A percentile compares a stretch with the other conserved stretches of the same genome.
phyloP scores from a whole-genome alignment of 1,140 invertebrate genomes.

The Bombus superbus region DNA sequence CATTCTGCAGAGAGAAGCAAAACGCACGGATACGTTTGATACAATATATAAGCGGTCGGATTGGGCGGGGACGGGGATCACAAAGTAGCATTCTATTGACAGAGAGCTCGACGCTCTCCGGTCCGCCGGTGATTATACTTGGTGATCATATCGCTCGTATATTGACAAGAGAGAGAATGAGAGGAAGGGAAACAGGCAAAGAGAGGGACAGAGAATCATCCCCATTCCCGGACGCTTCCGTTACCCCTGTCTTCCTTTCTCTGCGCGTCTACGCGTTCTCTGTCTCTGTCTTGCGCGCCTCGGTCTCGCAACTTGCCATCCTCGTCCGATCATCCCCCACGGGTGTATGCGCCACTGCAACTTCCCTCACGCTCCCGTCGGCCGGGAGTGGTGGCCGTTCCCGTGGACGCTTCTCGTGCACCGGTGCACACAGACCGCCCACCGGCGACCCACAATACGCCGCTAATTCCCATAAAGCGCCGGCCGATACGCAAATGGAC shows the following conservation, averaged over 20 bases:
- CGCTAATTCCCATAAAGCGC: constrained; percentile 81
- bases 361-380: constrained; percentile 31
- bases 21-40: constrained; percentile 65
- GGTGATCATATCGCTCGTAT: constrained; percentile 79
- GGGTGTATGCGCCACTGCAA: constrained; percentile 42
- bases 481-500: constrained; percentile 80
- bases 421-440: constrained; percentile 77
- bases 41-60: constrained; percentile 66
- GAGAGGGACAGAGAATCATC: constrained; percentile 59
- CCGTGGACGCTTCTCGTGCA: constrained; percentile 73
- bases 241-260: constrained; percentile 21
- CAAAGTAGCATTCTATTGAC: constrained; percentile 79
- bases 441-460: constrained; percentile 80
- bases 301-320: constrained; percentile 3
- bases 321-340: constrained; percentile 54
- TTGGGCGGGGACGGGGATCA: constrained; percentile 50
- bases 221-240: constrained; percentile 50
- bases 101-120: constrained; percentile 68
- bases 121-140: constrained; percentile 78
- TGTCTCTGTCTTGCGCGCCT: not conserved
- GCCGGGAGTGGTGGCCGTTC: constrained; percentile 56
- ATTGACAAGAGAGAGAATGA: constrained; percentile 72
- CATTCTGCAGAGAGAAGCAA: constrained; percentile 59
- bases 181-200: too few relatives aligned
- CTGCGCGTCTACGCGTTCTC: constrained; percentile 10